A percentile compares a stretch with the other conserved stretches of the same genome.
These are phyloP conservation scores for Cydia fagiglandana DNA, from an alignment of 1,140 invertebrate species.

Conservation along the genomic window DNA sequence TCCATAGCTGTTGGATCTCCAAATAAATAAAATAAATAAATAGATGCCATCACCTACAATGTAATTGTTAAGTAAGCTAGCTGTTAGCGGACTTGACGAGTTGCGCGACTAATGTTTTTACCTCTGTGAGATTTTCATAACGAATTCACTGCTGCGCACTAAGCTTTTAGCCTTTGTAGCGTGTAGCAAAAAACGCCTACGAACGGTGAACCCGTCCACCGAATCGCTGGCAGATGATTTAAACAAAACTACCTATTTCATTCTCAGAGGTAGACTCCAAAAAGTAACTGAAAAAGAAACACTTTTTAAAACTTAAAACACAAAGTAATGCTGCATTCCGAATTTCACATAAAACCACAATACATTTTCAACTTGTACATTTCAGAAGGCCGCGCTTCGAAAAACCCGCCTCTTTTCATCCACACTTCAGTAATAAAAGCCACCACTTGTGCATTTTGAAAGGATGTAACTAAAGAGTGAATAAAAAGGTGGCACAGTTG, in stretches of 20 bases:
- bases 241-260: background rate
- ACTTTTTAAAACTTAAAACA: background rate
- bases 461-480: constrained; percentile 45
- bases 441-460: constrained; percentile 46
- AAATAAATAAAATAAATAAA: too few relatives aligned
- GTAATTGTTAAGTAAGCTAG: too few relatives aligned
- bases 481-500: constrained; percentile 44
- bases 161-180: too few relatives aligned
- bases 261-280: background rate
- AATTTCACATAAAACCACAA: constrained; percentile 13
- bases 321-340: background rate
- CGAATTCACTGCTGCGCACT: too few relatives aligned
- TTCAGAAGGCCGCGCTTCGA: constrained; percentile 5
- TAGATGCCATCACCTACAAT: too few relatives aligned
- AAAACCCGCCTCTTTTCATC: constrained; percentile 17
- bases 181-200: too few relatives aligned
- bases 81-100: too few relatives aligned
- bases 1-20: too few relatives aligned
- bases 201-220: too few relatives aligned
- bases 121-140: too few relatives aligned
- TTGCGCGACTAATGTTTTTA: too few relatives aligned
- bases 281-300: background rate
- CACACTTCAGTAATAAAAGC: constrained; percentile 26
- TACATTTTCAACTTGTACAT: constrained; percentile 9
- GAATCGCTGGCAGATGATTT: too few relatives aligned